Conservation (phyloP, 1,140 invertebrate genomes). For the Pogonognathellus flavescens region DNA sequence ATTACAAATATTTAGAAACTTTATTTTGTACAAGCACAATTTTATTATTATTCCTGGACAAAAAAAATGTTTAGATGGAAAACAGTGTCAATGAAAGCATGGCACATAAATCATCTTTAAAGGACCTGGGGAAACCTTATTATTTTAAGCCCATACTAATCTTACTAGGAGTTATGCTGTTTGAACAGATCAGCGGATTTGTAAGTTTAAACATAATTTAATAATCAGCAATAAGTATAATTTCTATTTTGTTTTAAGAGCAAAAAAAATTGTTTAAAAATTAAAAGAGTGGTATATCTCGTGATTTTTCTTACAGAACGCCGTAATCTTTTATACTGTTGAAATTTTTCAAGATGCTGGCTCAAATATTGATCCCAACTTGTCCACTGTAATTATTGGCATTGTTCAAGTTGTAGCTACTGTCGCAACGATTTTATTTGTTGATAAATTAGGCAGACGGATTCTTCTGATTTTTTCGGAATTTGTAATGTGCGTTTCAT, state of each 20-base stretch:
- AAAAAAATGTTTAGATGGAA: no score
- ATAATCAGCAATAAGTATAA: no score
- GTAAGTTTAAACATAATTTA: neutral
- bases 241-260: no score
- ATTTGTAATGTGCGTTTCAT: conserved; percentile 60
- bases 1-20: no score
- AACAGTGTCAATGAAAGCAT: conserved; percentile 40
- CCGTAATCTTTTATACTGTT: conserved; percentile 73
- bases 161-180: conserved; percentile 62
- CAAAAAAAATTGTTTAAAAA: no score
- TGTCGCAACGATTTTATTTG: conserved; percentile 70
- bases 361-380: conserved; percentile 77
- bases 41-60: no score
- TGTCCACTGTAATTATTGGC: conserved; percentile 70
- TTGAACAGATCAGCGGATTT: conserved; percentile 65
- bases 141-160: conserved; percentile 56
- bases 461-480: conserved; percentile 70
- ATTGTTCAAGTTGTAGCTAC: conserved; percentile 69
- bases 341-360: conserved; percentile 77
- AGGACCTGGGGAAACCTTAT: conserved; percentile 1
- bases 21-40: no score
- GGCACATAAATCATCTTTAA: neutral
- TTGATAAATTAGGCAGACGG: conserved; percentile 72
- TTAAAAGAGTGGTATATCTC: no score
- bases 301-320: conserved; percentile 67